phyloP scores from a whole-genome alignment of 2,113 vertebrate genomes.

The Halcyon senegalensis region DNA sequence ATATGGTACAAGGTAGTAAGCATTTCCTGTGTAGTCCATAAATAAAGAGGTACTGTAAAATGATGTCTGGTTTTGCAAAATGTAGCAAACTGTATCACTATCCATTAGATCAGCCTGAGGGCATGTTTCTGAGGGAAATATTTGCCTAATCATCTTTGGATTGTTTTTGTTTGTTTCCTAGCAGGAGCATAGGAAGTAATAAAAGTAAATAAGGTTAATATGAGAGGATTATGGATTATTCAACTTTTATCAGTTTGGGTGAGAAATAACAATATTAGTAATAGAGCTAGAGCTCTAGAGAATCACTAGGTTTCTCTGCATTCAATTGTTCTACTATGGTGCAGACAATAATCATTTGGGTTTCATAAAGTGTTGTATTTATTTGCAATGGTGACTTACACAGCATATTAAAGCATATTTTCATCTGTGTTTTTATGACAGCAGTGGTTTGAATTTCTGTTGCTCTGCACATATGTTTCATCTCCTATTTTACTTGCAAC shows the following conservation, averaged over 20 bases:
- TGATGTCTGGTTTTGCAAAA: not conserved
- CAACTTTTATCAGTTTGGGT: not conserved
- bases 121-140: not conserved
- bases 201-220: constrained; percentile 11
- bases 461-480: not conserved
- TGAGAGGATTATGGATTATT: not conserved
- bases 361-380: not conserved
- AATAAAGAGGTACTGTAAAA: not conserved
- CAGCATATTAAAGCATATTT: not conserved
- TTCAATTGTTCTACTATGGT: not conserved
- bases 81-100: not conserved
- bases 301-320: not conserved
- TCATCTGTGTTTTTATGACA: not conserved
- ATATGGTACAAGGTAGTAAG: not conserved
- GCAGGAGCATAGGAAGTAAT: not conserved
- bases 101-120: not conserved
- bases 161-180: constrained; percentile 3
- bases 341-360: not conserved
- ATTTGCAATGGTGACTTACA: not conserved
- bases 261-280: constrained; percentile 8
- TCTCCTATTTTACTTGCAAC: not conserved
- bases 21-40: not conserved
- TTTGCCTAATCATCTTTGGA: constrained; percentile 18
- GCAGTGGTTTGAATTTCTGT: not conserved
- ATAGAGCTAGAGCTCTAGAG: not conserved